phyloP scores from a whole-genome alignment of 2,888 invertebrate species.

The Trachelus iudaicus region DNA sequence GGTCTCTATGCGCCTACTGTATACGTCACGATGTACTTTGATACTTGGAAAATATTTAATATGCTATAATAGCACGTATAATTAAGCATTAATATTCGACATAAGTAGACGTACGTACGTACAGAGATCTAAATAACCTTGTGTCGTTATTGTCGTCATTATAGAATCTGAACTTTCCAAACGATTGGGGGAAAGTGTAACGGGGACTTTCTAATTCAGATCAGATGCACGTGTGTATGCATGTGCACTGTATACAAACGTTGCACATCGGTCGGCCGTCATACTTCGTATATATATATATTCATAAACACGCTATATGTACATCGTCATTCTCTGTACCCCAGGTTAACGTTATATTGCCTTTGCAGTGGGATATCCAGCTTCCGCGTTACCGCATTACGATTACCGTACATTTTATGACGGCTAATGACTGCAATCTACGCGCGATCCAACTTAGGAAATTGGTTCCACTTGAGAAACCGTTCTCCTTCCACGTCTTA shows the following conservation, averaged over 20 bases:
- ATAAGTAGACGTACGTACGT: no score
- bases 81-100: no score
- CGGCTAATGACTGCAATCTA: slow-evolving; percentile 46
- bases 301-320: not conserved
- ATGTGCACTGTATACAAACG: not conserved
- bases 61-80: no score
- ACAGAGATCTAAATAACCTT: not conserved
- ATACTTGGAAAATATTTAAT: no score
- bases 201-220: not conserved
- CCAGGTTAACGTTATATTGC: not conserved
- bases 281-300: not conserved
- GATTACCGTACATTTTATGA: slow-evolving; percentile 44
- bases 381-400: slow-evolving; percentile 35
- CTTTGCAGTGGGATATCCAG: slow-evolving; percentile 18
- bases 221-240: not conserved
- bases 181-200: not conserved
- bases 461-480: slow-evolving; percentile 14
- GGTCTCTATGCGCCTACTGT: no score
- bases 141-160: not conserved
- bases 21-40: no score
- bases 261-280: not conserved
- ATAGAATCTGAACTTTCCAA: not conserved
- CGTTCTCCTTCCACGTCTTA: slow-evolving; percentile 13
- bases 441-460: slow-evolving; percentile 42
- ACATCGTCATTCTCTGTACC: not conserved